phyloP scores from a whole-genome alignment of 2,888 invertebrate species.

The Dryobotodes eremita region DNA sequence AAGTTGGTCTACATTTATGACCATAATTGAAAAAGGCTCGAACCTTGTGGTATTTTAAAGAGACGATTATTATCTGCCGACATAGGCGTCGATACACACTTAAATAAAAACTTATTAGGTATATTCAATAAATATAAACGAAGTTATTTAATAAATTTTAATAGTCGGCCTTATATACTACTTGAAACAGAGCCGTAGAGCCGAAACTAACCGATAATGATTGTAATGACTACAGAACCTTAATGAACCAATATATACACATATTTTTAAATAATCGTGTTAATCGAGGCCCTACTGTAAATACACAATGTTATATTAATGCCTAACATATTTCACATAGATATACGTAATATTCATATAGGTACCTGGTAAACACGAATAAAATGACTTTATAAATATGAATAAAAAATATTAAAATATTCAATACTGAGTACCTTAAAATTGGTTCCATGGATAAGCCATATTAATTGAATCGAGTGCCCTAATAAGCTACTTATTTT shows the following conservation, averaged over 20 bases:
- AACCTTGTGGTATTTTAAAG: not conserved
- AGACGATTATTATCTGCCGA: not conserved
- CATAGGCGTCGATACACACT: not conserved
- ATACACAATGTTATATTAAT: slow-evolving; percentile 2
- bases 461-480: slow-evolving; percentile 76
- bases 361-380: slow-evolving; percentile 28
- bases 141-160: not conserved
- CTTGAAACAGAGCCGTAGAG: not conserved
- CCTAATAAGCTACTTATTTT: slow-evolving; percentile 77
- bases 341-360: slow-evolving; percentile 18
- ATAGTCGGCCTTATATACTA: not conserved
- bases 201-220: not conserved
- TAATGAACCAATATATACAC: not conserved
- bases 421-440: slow-evolving; percentile 68
- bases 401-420: slow-evolving; percentile 59
- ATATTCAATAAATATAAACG: not conserved
- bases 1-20: not conserved
- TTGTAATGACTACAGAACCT: not conserved
- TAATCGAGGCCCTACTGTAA: slow-evolving; percentile 2
- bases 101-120: not conserved
- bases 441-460: slow-evolving; percentile 79
- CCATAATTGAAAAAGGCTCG: not conserved
- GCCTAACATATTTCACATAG: slow-evolving; percentile 7
- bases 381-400: slow-evolving; percentile 47
- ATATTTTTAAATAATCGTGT: not conserved